These are phyloP conservation scores for Liposcelis brunnea DNA, from an alignment of 2,888 invertebrate genomes.

Conservation along the genomic window DNA sequence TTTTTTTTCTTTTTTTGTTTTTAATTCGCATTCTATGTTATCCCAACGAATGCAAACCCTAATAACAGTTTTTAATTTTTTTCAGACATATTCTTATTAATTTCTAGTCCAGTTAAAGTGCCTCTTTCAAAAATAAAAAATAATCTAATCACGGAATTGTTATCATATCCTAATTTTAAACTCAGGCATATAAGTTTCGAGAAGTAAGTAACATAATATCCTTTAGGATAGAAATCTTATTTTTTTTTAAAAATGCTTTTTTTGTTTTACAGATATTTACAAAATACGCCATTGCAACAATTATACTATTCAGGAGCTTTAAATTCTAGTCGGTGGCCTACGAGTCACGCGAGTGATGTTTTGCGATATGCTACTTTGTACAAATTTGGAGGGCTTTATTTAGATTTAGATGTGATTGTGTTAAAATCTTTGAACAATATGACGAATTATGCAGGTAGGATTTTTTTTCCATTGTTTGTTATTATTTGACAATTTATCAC, in stretches of 20 bases:
- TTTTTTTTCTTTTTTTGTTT: too few species aligned
- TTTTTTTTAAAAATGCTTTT: background rate
- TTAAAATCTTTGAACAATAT: slow-evolving; percentile 35
- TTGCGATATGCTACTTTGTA: slow-evolving; percentile 47
- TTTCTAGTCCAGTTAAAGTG: slow-evolving; percentile 15
- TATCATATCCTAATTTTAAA: slow-evolving; percentile 27
- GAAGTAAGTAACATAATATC: too few species aligned
- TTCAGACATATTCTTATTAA: too few species aligned
- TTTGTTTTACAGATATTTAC: slow-evolving; percentile 17
- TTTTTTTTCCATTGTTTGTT: too few species aligned
- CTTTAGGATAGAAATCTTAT: too few species aligned
- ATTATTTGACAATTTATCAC: too few species aligned
- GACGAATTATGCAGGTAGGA: slow-evolving; percentile 38
- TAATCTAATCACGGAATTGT: slow-evolving; percentile 7
- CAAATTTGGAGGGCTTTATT: slow-evolving; percentile 60
- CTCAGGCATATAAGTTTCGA: slow-evolving; percentile 32
- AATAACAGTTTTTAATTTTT: too few species aligned
- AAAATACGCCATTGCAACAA: slow-evolving; percentile 36
- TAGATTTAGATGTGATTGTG: slow-evolving; percentile 58
- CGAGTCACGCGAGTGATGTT: slow-evolving; percentile 44
- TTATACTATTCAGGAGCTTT: slow-evolving; percentile 33
- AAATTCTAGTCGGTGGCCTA: slow-evolving; percentile 34
- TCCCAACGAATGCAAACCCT: too few species aligned
- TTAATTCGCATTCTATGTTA: too few species aligned
- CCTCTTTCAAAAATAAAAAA: slow-evolving; percentile 9